Conservation (phyloP, 2,888 invertebrate genomes). For the Limnephilus rhombicus region DNA sequence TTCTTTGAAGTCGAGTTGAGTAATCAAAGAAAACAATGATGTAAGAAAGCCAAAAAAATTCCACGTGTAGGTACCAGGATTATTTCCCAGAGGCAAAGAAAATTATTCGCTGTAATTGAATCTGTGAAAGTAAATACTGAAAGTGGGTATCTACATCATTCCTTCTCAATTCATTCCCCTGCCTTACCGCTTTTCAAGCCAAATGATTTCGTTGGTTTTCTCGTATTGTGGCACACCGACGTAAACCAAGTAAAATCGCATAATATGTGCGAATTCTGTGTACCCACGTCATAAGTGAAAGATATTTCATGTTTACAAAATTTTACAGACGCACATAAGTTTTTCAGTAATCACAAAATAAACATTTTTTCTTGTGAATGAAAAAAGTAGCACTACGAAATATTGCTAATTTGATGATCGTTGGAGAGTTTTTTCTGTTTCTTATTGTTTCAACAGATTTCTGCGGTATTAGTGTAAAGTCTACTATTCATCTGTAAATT, state of each 20-base stretch:
- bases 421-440: neutral
- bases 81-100: neutral
- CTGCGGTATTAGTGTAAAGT: no score
- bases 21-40: neutral
- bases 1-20: neutral
- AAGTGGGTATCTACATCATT: neutral
- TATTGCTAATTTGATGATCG: neutral
- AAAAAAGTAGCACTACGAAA: neutral
- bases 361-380: neutral
- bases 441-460: no score
- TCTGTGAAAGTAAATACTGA: neutral
- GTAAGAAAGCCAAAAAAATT: neutral
- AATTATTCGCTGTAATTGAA: neutral
- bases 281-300: neutral
- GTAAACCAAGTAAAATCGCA: neutral
- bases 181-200: neutral
- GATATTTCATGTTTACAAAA: neutral
- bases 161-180: neutral
- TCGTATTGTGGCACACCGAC: neutral
- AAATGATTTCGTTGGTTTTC: neutral
- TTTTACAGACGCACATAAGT: neutral
- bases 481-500: no score
- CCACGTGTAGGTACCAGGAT: neutral
- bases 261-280: neutral
- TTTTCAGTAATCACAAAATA: neutral